phyloP scores from a whole-genome alignment of 2,113 vertebrate species.

The Ciconia boyciana region DNA sequence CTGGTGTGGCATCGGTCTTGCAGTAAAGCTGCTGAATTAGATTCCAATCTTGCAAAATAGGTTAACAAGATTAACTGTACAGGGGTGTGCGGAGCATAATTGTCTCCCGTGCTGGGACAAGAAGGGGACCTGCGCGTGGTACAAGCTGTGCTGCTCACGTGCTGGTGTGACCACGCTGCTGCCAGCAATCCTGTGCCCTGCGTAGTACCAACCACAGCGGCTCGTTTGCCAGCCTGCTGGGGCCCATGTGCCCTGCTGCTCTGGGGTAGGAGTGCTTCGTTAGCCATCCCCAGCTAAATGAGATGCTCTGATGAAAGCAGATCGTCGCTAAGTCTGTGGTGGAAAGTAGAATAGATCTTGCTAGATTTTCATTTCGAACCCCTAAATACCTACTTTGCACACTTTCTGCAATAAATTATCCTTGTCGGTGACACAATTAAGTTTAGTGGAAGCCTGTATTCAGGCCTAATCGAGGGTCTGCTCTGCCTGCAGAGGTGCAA shows the following conservation, averaged over 20 bases:
- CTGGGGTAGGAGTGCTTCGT: not conserved
- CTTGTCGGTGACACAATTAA: no score
- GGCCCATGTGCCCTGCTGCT: not conserved
- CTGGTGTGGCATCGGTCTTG: not conserved
- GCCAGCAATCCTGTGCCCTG: not conserved
- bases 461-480: not conserved
- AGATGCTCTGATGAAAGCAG: not conserved
- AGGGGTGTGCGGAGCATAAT: not conserved
- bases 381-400: not conserved
- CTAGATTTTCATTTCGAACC: not conserved
- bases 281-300: not conserved
- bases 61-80: not conserved
- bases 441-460: not conserved
- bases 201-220: accelerated
- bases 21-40: not conserved
- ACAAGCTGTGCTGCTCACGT: not conserved
- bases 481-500: not conserved
- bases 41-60: not conserved
- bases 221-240: accelerated
- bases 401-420: not conserved
- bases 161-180: not conserved
- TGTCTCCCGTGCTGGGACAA: accelerated
- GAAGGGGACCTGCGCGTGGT: accelerated
- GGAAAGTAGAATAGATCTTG: not conserved
- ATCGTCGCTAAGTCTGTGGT: not conserved